These are phyloP conservation scores for Pterobdella sp. DNA, from an alignment of 2,888 invertebrate species.

Conservation along the genomic window DNA sequence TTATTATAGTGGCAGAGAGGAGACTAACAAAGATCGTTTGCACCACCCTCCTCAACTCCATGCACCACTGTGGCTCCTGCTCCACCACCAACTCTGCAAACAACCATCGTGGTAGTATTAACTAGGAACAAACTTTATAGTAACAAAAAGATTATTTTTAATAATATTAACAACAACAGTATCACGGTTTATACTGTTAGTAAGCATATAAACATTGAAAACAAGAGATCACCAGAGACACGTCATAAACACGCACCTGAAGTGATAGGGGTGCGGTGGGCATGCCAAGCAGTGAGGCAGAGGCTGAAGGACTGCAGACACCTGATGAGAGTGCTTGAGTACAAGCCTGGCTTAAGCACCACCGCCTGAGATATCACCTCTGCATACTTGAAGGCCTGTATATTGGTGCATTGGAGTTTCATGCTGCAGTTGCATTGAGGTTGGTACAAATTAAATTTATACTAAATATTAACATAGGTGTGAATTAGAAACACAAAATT, in stretches of 20 bases:
- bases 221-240: no score
- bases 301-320: constrained; percentile 51
- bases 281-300: constrained; percentile 67
- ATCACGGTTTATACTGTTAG: no score
- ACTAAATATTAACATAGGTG: neutral
- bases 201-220: no score
- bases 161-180: no score
- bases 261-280: constrained; percentile 46
- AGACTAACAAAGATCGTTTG: constrained; percentile 19
- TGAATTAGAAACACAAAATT: neutral
- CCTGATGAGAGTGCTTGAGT: constrained; percentile 30
- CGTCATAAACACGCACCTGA: constrained; percentile 47
- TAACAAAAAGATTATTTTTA: no score
- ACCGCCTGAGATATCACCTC: constrained; percentile 70
- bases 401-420: neutral
- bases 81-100: constrained; percentile 45
- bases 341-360: constrained; percentile 54
- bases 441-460: neutral
- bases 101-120: constrained; percentile 55
- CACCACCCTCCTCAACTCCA: constrained; percentile 18
- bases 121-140: no score
- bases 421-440: neutral
- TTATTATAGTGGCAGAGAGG: neutral
- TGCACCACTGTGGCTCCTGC: constrained; percentile 24
- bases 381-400: constrained; percentile 65